Conservation (phyloP, 1,140 invertebrate species). For the Drosophila mojavensis region DNA sequence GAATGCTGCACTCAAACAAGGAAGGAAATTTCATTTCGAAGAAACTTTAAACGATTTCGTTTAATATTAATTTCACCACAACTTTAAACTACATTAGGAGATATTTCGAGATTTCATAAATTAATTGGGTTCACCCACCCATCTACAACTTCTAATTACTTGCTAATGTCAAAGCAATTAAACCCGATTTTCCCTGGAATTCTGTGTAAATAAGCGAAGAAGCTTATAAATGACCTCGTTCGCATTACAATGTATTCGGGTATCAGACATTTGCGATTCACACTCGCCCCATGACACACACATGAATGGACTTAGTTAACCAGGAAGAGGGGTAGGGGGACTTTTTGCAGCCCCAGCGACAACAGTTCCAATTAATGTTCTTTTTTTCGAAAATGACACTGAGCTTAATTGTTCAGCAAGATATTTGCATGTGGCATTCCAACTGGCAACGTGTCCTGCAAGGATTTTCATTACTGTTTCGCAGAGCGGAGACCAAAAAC, state of each 20-base stretch:
- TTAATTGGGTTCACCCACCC: no score
- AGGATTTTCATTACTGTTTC: conserved; percentile 22
- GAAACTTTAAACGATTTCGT: no score
- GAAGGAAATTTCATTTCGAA: no score
- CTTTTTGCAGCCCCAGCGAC: conserved; percentile 1
- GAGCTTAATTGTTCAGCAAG: conserved; percentile 65
- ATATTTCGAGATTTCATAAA: no score
- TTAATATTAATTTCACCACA: no score
- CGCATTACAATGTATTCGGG: background rate
- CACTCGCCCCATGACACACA: conserved; percentile 11
- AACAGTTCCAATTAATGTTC: conserved; percentile 66
- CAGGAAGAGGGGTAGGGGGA: conserved; percentile 3
- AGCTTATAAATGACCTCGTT: background rate
- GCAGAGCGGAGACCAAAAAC: conserved; percentile 6
- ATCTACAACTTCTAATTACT: conserved; percentile 29
- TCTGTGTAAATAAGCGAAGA: background rate
- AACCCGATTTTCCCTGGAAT: background rate
- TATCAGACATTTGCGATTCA: background rate
- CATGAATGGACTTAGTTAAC: conserved; percentile 26
- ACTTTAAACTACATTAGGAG: no score
- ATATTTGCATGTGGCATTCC: conserved; percentile 60
- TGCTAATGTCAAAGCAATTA: conserved; percentile 50
- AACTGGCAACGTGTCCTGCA: conserved; percentile 18
- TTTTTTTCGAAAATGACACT: conserved; percentile 49
- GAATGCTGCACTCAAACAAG: no score